Conservation (phyloP, 2,113 vertebrate species). For the Hippopotamus amphibius region DNA sequence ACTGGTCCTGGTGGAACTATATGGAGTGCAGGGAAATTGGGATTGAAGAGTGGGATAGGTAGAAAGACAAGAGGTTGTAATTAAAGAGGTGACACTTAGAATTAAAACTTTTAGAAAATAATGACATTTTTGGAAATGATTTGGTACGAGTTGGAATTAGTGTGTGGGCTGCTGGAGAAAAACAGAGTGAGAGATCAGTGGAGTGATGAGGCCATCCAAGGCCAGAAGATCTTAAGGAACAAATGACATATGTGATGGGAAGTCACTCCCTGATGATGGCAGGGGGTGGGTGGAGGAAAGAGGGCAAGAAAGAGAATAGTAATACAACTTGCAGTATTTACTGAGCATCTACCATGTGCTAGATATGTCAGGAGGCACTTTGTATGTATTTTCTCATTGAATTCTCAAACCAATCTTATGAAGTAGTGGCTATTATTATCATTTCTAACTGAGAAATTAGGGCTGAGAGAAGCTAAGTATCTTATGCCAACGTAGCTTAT, state of each 20-base stretch:
- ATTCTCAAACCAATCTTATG: not conserved
- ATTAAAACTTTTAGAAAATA: not conserved
- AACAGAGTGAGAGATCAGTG: not conserved
- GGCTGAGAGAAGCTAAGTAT: not conserved
- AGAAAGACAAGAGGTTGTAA: not conserved
- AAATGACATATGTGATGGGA: not conserved
- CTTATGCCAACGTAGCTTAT: not conserved
- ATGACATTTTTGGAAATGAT: not conserved
- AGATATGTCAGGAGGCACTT: not conserved
- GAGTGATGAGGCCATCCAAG: not conserved
- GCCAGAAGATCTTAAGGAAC: not conserved
- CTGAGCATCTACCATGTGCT: not conserved
- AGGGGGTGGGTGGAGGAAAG: not conserved
- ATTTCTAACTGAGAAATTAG: not conserved
- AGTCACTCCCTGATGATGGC: not conserved
- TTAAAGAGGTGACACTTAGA: conserved; percentile 9
- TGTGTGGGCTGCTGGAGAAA: not conserved
- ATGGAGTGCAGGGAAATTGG: not conserved
- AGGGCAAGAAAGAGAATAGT: not conserved
- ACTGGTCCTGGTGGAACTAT: not conserved
- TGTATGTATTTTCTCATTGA: not conserved
- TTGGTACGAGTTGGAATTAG: not conserved
- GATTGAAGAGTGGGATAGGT: not conserved
- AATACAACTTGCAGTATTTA: not conserved
- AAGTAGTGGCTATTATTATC: not conserved